Evolutionary conservation across 2,797 vertebrate genomes (phyloP).

Genomic region (Tauraco hartlaubi): DNA sequence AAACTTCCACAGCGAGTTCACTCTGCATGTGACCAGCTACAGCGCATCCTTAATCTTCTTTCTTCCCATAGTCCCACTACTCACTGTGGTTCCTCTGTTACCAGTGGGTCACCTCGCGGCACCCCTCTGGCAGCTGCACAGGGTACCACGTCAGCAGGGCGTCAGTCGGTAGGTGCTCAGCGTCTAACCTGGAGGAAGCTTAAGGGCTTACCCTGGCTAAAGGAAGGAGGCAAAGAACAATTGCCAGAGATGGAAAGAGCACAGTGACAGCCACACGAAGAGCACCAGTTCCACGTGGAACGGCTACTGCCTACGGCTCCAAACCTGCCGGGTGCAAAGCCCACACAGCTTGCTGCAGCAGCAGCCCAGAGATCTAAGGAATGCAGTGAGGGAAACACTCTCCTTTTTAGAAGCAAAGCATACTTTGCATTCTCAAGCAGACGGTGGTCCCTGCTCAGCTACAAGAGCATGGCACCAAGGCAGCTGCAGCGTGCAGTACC

Average conservation of each 20-base stretch:
- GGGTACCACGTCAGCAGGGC: neutral
- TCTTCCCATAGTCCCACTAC: neutral
- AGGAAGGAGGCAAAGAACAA: neutral
- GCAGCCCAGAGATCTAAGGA: constrained; percentile 7
- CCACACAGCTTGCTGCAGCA: constrained; percentile 46
- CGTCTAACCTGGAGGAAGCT: neutral
- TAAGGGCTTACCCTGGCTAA: neutral
- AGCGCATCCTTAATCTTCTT: neutral
- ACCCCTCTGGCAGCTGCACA: neutral
- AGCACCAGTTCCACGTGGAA: neutral
- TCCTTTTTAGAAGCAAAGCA: constrained; percentile 60
- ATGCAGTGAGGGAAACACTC: neutral
- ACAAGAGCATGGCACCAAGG: constrained; percentile 35
- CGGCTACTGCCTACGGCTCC: neutral
- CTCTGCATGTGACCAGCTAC: neutral
- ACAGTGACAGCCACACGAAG: neutral
- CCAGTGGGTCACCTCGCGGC: neutral
- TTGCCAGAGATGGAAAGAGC: constrained; percentile 11
- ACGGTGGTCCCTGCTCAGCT: constrained; percentile 59
- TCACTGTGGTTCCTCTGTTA: neutral
- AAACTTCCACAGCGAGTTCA: neutral
- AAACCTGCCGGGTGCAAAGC: constrained; percentile 22
- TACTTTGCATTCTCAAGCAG: constrained; percentile 76
- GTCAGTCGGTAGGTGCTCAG: neutral
- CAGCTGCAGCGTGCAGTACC: constrained; percentile 89